Evolutionary conservation across 2,797 vertebrate species (phyloP).

Genomic region (Potorous gilbertii): DNA sequence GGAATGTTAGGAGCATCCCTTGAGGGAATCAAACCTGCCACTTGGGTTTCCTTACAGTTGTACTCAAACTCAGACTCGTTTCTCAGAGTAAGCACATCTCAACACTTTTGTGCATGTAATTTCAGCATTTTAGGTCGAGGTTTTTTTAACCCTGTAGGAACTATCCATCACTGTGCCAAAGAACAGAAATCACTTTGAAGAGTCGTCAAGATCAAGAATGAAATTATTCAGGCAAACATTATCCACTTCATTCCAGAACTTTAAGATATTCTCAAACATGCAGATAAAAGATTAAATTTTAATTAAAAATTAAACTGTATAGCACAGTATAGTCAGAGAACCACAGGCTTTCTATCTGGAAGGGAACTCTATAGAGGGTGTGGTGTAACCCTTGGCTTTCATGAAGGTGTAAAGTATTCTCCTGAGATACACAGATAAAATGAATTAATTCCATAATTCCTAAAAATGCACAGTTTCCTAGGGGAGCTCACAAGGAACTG

Average conservation of each 20-base stretch:
- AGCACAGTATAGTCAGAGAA: slow-evolving; percentile 1
- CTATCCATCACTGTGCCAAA: not conserved
- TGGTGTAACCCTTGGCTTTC: not conserved
- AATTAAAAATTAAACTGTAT: slow-evolving; percentile 33
- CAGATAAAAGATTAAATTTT: slow-evolving; percentile 39
- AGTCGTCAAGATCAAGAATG: not conserved
- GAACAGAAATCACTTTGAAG: not conserved
- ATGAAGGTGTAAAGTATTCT: not conserved
- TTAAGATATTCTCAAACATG: slow-evolving; percentile 38
- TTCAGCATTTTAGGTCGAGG: not conserved
- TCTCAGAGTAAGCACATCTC: not conserved
- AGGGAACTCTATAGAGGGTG: not conserved
- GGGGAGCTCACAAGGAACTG: not conserved
- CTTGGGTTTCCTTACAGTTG: not conserved
- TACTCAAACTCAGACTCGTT: not conserved
- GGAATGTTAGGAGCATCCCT: not conserved
- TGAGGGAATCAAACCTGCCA: not conserved
- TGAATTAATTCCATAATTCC: not conserved
- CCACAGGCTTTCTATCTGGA: not conserved
- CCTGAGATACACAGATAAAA: slow-evolving; percentile 29
- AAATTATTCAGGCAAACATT: not conserved
- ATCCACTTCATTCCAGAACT: slow-evolving; percentile 3
- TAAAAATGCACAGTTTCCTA: not conserved
- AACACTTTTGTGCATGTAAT: not conserved
- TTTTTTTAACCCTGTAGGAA: not conserved